phyloP scores from a whole-genome alignment of 2,888 invertebrate species.

The Agrotis exclamationis region DNA sequence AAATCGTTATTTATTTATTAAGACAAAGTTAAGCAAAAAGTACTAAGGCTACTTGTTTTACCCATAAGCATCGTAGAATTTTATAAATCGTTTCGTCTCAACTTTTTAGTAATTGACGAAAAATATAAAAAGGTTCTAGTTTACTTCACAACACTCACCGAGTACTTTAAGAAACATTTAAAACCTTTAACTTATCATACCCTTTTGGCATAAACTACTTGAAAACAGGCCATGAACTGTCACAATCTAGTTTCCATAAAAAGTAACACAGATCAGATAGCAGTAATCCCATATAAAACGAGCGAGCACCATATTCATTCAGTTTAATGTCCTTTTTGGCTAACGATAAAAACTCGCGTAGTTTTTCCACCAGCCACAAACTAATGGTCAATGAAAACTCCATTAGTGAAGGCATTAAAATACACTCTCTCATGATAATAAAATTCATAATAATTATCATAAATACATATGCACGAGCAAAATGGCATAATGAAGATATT shows the following conservation, averaged over 20 bases:
- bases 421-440: conserved; percentile 36
- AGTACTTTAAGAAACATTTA: too few relatives aligned
- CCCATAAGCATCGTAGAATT: too few relatives aligned
- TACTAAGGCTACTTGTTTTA: too few relatives aligned
- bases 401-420: conserved; percentile 50
- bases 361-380: conserved; percentile 43
- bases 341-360: conserved; percentile 35
- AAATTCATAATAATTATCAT: conserved; percentile 45
- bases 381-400: conserved; percentile 55
- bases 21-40: too few relatives aligned
- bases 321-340: conserved; percentile 21
- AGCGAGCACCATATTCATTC: conserved; percentile 24
- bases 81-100: too few relatives aligned
- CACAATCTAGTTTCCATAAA: conserved; percentile 2
- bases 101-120: too few relatives aligned
- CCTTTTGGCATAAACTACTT: too few relatives aligned
- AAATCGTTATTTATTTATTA: too few relatives aligned
- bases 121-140: too few relatives aligned
- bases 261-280: conserved; percentile 1
- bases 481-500: conserved; percentile 22
- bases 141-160: too few relatives aligned
- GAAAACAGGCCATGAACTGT: background rate
- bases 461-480: conserved; percentile 36
- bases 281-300: background rate
- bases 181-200: too few relatives aligned